These are phyloP conservation scores for Branchipolynoe longqiensis DNA, from an alignment of 2,888 invertebrate genomes.

Conservation along the genomic window DNA sequence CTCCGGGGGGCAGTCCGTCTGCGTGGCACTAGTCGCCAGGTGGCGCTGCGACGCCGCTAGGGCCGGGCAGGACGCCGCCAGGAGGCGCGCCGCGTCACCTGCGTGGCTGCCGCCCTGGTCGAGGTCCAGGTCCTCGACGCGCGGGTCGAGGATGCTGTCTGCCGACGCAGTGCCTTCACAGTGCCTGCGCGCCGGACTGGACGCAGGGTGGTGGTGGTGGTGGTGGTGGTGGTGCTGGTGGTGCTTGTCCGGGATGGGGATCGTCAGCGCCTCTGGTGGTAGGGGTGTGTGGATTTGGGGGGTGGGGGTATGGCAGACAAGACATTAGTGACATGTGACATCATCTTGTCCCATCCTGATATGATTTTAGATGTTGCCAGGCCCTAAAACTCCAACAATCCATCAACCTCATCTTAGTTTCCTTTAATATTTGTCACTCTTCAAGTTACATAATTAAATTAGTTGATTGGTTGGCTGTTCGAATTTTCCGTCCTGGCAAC, in stretches of 20 bases:
- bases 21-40: constrained; percentile 11
- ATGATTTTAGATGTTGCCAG: too few species aligned
- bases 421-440: too few species aligned
- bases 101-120: constrained; percentile 29
- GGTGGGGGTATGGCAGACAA: too few species aligned
- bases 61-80: constrained; percentile 6
- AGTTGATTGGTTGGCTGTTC: too few species aligned
- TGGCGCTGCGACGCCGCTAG: constrained; percentile 49
- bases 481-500: too few species aligned
- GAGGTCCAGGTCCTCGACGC: not conserved
- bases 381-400: too few species aligned
- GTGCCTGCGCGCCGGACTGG: not conserved
- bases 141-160: constrained; percentile 54
- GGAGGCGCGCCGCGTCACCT: too few species aligned
- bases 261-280: constrained; percentile 57
- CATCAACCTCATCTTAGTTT: too few species aligned
- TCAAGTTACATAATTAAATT: too few species aligned
- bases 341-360: too few species aligned
- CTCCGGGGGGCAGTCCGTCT: constrained; percentile 44
- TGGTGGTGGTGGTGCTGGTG: not conserved
- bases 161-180: constrained; percentile 40
- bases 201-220: too few species aligned
- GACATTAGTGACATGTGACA: too few species aligned
- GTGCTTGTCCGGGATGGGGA: constrained; percentile 11
- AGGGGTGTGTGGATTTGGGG: not conserved